Evolutionary conservation across 2,113 vertebrate species (phyloP).

Genomic region (Tyrannus savana): DNA sequence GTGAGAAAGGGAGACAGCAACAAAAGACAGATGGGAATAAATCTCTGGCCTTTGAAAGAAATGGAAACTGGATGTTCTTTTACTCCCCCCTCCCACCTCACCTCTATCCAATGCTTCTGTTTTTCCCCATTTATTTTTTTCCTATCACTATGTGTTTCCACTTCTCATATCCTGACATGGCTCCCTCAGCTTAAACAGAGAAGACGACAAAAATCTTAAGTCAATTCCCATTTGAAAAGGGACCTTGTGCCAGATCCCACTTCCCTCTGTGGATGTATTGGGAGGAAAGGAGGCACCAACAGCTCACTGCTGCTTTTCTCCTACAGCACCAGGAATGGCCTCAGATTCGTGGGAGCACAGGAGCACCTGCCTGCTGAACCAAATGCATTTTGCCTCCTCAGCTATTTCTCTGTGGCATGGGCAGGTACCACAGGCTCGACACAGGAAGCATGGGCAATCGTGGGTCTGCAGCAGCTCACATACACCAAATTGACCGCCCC

Average conservation of each 20-base stretch:
- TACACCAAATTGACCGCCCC: fast-evolving
- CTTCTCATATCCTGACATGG: not conserved
- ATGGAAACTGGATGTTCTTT: conserved; percentile 22
- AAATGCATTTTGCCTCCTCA: not conserved
- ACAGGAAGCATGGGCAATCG: fast-evolving
- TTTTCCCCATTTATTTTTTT: conserved; percentile 35
- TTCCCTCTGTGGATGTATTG: not conserved
- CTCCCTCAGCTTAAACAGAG: not conserved
- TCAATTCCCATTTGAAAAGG: not conserved
- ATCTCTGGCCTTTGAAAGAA: conserved; percentile 5
- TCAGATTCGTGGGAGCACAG: not conserved
- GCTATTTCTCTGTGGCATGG: not conserved
- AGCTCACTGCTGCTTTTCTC: not conserved
- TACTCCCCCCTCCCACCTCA: not conserved
- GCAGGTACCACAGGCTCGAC: not conserved
- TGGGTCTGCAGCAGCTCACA: not conserved
- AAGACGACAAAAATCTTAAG: not conserved
- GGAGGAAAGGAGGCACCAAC: not conserved
- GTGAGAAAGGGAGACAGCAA: not conserved
- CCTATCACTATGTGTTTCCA: not conserved
- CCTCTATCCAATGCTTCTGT: not conserved
- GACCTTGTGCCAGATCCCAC: not conserved
- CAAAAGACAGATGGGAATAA: not conserved
- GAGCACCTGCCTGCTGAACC: not conserved
- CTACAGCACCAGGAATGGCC: not conserved